Conservation (phyloP, 2,888 invertebrate species). For the Melinopterus prodromus region DNA sequence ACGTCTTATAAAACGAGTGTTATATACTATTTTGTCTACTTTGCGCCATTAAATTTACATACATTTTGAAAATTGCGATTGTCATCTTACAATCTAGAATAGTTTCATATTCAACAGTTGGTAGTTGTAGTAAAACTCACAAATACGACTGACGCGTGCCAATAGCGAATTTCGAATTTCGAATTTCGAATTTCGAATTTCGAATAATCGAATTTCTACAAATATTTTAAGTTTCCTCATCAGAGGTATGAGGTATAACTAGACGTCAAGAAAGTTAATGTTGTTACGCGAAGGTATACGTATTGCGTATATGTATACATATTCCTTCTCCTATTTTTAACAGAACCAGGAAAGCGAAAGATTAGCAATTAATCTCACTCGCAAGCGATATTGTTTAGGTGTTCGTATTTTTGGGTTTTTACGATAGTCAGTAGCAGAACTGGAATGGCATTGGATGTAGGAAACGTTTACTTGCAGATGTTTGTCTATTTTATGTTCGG, state of each 20-base stretch:
- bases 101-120: too few species aligned
- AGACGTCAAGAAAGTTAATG: neutral
- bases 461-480: slow-evolving; percentile 4
- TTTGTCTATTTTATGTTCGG: neutral
- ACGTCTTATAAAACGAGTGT: too few species aligned
- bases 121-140: too few species aligned
- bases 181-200: too few species aligned
- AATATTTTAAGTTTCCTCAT: neutral
- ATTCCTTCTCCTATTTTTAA: neutral
- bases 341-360: neutral
- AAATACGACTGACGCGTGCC: too few species aligned
- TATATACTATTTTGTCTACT: too few species aligned
- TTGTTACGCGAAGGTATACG: neutral
- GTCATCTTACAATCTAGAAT: too few species aligned
- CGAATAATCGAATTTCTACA: neutral
- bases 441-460: neutral
- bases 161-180: too few species aligned
- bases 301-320: neutral
- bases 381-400: neutral
- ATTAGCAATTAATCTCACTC: neutral
- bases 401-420: slow-evolving; percentile 4
- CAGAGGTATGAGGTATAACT: neutral
- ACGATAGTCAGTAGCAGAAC: neutral
- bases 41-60: too few species aligned
- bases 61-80: too few species aligned